phyloP scores from a whole-genome alignment of 2,888 invertebrate genomes.

The Cabera pusaria region DNA sequence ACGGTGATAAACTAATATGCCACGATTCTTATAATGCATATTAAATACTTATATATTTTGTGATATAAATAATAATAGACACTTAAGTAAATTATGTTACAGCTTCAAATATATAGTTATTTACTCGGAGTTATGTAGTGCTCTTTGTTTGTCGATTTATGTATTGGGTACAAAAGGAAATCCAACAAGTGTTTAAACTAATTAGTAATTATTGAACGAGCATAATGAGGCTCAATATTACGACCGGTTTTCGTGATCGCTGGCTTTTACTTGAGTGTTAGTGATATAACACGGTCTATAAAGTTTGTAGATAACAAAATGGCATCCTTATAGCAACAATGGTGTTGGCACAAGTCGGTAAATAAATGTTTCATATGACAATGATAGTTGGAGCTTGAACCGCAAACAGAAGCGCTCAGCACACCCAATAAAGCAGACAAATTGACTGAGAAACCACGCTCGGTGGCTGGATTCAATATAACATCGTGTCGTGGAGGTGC shows the following conservation, averaged over 20 bases:
- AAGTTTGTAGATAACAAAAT: conserved; percentile 9
- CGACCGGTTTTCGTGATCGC: conserved; percentile 8
- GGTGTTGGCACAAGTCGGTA: conserved; percentile 30
- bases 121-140: neutral
- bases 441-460: conserved; percentile 68
- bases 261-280: conserved; percentile 8
- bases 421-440: conserved; percentile 73
- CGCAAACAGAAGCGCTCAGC: conserved; percentile 49
- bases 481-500: conserved; percentile 52
- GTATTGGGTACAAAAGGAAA: conserved; percentile 15
- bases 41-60: no score
- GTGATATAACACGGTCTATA: conserved; percentile 1
- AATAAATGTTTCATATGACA: conserved; percentile 41
- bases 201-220: conserved; percentile 17
- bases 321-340: conserved; percentile 9
- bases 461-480: conserved; percentile 61
- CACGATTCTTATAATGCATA: neutral
- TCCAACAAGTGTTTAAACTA: conserved; percentile 20
- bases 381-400: conserved; percentile 42
- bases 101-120: no score
- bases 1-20: conserved; percentile 17
- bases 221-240: conserved; percentile 8
- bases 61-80: no score
- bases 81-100: no score
- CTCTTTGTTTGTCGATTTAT: conserved; percentile 10